Evolutionary conservation across 2,888 invertebrate species (phyloP).

Genomic region (Clivina fossor): DNA sequence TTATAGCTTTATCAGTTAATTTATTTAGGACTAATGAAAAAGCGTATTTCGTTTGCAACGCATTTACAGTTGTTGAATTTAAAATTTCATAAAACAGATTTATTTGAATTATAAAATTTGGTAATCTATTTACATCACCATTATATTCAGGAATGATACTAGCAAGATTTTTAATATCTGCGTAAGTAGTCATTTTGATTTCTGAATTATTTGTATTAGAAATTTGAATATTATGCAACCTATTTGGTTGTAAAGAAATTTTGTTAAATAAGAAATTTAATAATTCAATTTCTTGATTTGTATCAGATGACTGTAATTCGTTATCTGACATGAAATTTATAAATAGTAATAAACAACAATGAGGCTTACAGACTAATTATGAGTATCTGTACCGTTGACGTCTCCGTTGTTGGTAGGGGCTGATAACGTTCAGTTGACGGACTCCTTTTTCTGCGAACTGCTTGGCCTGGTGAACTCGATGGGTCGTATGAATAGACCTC

Average conservation of each 20-base stretch:
- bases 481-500: slow-evolving; percentile 6
- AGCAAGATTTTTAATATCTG: slow-evolving; percentile 13
- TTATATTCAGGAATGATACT: slow-evolving; percentile 7
- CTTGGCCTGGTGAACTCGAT: not conserved
- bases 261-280: not conserved
- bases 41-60: not conserved
- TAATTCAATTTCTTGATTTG: not conserved
- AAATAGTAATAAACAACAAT: not conserved
- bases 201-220: slow-evolving; percentile 2
- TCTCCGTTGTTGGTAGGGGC: slow-evolving; percentile 4
- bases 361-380: slow-evolving; percentile 6
- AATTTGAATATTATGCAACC: not conserved
- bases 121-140: slow-evolving; percentile 9
- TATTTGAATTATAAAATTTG: slow-evolving; percentile 8
- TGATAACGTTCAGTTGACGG: slow-evolving; percentile 9
- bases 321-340: slow-evolving; percentile 1
- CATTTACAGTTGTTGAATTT: not conserved
- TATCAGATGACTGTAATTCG: not conserved
- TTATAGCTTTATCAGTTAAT: slow-evolving; percentile 1
- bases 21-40: slow-evolving; percentile 1
- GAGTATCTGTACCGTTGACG: slow-evolving; percentile 6
- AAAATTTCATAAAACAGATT: not conserved
- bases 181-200: slow-evolving; percentile 1
- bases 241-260: too few species aligned
- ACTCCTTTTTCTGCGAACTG: slow-evolving; percentile 6